phyloP scores from a whole-genome alignment of 2,113 vertebrate species.

The Pelobates fuscus region DNA sequence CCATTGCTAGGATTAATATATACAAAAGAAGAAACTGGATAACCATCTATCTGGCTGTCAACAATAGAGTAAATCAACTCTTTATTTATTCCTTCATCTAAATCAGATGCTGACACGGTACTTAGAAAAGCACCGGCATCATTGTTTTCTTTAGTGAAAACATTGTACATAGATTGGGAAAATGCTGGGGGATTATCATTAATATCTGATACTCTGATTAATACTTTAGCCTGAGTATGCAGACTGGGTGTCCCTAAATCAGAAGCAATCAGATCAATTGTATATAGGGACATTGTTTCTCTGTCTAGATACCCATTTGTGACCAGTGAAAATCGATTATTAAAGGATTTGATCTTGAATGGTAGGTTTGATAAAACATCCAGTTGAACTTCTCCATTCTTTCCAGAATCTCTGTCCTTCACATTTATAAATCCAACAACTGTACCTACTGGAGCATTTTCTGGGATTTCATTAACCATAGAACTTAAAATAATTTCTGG shows the following conservation, averaged over 20 bases:
- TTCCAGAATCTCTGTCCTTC: slow-evolving; percentile 70
- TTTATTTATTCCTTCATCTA: slow-evolving; percentile 67
- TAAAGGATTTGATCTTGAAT: slow-evolving; percentile 66
- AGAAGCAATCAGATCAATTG: slow-evolving; percentile 68
- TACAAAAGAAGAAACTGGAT: slow-evolving; percentile 57
- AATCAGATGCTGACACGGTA: slow-evolving; percentile 73
- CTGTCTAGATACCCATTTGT: slow-evolving; percentile 68
- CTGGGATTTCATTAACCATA: slow-evolving; percentile 41
- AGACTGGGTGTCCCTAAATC: slow-evolving; percentile 68
- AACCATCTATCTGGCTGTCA: slow-evolving; percentile 57
- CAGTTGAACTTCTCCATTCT: slow-evolving; percentile 65
- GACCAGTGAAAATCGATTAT: slow-evolving; percentile 74
- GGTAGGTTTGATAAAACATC: neutral
- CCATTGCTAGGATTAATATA: too few relatives aligned
- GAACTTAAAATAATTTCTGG: slow-evolving; percentile 65
- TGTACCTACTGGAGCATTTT: slow-evolving; percentile 66
- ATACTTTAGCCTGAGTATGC: slow-evolving; percentile 60
- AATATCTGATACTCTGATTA: slow-evolving; percentile 71
- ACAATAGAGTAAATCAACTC: slow-evolving; percentile 73
- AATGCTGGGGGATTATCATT: slow-evolving; percentile 73
- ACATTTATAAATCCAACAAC: slow-evolving; percentile 73
- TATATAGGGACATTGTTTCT: slow-evolving; percentile 65
- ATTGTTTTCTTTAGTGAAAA: slow-evolving; percentile 83
- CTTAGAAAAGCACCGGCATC: slow-evolving; percentile 59
- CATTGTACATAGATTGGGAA: slow-evolving; percentile 74